Evolutionary conservation across 2,113 vertebrate species (phyloP).

Genomic region (Pseudopodoces humilis): DNA sequence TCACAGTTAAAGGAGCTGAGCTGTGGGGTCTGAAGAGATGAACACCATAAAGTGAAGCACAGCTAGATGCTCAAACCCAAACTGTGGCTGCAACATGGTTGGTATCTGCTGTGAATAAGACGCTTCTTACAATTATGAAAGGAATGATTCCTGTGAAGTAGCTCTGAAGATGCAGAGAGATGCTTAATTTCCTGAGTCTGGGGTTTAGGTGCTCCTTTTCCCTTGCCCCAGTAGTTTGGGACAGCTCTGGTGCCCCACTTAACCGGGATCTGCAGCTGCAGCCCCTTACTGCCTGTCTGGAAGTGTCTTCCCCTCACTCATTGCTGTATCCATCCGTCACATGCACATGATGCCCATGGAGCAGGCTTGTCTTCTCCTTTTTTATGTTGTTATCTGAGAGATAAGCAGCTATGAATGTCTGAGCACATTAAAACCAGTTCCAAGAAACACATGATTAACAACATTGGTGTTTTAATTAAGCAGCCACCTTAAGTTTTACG

Average conservation of each 20-base stretch:
- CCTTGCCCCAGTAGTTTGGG: background rate
- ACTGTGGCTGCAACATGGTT: background rate
- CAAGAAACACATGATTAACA: background rate
- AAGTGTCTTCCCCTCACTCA: background rate
- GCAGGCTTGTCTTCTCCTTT: background rate
- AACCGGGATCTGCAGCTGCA: background rate
- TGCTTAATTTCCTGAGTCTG: background rate
- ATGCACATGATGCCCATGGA: fast-evolving
- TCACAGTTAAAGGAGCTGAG: background rate
- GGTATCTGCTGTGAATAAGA: background rate
- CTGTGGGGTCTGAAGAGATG: background rate
- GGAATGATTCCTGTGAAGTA: background rate
- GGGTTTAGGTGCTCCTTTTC: background rate
- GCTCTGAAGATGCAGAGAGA: background rate
- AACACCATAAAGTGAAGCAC: background rate
- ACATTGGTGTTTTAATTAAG: background rate
- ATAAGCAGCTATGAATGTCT: background rate
- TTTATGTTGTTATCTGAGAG: background rate
- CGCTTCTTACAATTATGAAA: background rate
- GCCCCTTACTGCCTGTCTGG: background rate
- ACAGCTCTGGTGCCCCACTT: background rate
- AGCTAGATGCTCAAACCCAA: background rate
- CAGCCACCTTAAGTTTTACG: background rate
- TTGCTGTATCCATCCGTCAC: background rate
- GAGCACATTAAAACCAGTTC: background rate